Base-by-base conservation (phyloP, 1,140 invertebrate genomes). In the Meloidogyne floridensis region DNA sequence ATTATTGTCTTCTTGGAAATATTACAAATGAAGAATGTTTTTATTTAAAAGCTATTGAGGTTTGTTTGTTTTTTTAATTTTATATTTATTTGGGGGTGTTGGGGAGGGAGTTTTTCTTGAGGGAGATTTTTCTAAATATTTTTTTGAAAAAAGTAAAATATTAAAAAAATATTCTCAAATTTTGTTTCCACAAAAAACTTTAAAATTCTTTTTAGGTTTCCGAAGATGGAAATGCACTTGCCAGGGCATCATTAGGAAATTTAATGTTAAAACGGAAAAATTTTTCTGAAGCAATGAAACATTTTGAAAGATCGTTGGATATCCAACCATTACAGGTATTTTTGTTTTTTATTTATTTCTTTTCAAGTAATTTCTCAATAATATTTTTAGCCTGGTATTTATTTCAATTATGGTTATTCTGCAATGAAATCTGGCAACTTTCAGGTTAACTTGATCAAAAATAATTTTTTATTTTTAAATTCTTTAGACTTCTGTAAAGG, bases 401-500 rank as follows among this genome's bases (percentile, higher is more conserved):
- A 74, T 77, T 84, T 84, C 59, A 84, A 84, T 54, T 47, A 84
- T n/a, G 83, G 83, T 2, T 80, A 84, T 69, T 83, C 65, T 53
- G 83, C 83, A 18, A 80, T 80, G 75, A 71, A 84, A 65, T n/a
- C 47, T 5, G 11, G 42, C 9, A 71, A 84, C 10, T 85, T 77
- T 70, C n/a, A 72, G 75, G 83, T 84, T 20, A 7, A 10, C 0
- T 6, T 3, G 0, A 20, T 15, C 9, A 3, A 13, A 20, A 71
- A 15, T 51, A 70, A 53, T 42, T 47, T 71, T 71, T 18, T 1
- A 11, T 18, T 54, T 32, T 32, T 32, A 32, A 32, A n/a, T 20
- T 70, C 3, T 72, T 43, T 32, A 79, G 77, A 79, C 65, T 43
- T 85, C 83, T 15, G 53, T 71, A 9, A 51, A 53, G 9, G 83